Conservation (phyloP, 2,797 vertebrate species). For the Lindbergichthys nudifrons region DNA sequence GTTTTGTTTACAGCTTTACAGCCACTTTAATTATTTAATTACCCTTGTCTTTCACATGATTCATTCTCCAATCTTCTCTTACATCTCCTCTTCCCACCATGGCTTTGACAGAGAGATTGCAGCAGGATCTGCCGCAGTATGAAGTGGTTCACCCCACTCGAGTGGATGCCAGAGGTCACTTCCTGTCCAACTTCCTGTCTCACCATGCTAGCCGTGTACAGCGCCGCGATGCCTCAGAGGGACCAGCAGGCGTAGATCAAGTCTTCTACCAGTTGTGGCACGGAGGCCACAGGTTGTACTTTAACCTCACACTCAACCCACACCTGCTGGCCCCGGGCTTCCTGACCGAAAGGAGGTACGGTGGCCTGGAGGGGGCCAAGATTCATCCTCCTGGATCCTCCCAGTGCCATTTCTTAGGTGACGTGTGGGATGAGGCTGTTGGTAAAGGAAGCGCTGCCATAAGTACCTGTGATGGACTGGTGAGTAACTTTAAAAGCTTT, state of each 20-base stretch:
- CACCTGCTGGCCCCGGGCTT: constrained; percentile 90
- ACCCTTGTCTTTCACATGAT: constrained; percentile 40
- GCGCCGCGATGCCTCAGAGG: constrained; percentile 82
- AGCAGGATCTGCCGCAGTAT: constrained; percentile 70
- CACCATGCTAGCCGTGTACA: constrained; percentile 84
- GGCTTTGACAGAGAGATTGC: constrained; percentile 60
- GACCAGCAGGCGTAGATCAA: constrained; percentile 28
- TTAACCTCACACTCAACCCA: constrained; percentile 92
- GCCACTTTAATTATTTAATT: constrained; percentile 36
- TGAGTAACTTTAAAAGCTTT: constrained; percentile 79
- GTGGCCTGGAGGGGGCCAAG: constrained; percentile 81
- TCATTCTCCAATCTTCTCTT: constrained; percentile 37
- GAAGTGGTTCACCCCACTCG: constrained; percentile 91
- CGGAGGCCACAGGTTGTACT: constrained; percentile 83
- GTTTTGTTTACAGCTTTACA: constrained; percentile 51
- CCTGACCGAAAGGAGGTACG: constrained; percentile 88
- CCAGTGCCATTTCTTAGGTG: constrained; percentile 91
- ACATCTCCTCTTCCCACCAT: constrained; percentile 50
- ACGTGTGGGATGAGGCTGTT: constrained; percentile 82
- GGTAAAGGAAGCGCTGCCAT: constrained; percentile 88
- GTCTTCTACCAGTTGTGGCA: constrained; percentile 90
- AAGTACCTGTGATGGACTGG: constrained; percentile 94
- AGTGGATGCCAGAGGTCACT: constrained; percentile 90
- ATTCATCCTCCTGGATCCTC: constrained; percentile 67
- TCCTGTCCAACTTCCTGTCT: constrained; percentile 91